Base-by-base conservation (phyloP, 2,797 vertebrate species). In the Eidolon dupreanum region DNA sequence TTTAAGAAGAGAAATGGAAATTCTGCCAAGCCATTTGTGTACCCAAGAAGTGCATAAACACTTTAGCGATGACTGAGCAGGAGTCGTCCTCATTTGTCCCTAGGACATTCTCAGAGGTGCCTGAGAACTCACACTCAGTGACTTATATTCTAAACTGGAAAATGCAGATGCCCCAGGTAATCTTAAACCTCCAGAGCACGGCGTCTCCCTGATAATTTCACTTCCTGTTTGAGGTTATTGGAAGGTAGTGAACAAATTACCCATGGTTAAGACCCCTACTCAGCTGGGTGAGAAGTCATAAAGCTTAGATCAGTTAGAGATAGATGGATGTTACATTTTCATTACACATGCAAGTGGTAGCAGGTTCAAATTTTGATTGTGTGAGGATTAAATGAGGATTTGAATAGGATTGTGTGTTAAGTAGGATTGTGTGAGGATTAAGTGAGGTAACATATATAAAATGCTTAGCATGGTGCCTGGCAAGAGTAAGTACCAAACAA, bases 1-100 rank as follows among this genome's bases (percentile, higher is more conserved):
- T 71, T 92, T 84, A 79, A 96, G n/a, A 90, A 79, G 51, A 91
- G n/a, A 93, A 90, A 92, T 77, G 46, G 92, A 88, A 92, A 94
- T 97, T 94, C 87, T 85, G 17, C 36, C 87, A 84, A 74, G 49
- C 49, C 15, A 46, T 89, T 51, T 84, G 57, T 71, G 41, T 88
- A 65, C 17, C 20, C 24, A 16, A 94, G 55, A 89, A 33, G 16
- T 46, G 1, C 20, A 59, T 43, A 57, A 82, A 65, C 33, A 31
- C 1, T 41, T n/a, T 33, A 20, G 38, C 41, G 49, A 46, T 68
- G 88, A 88, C 22, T 88, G 38, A 79, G 20, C 63, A 66, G 20
- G 22, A n/a, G 22, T 70, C 8, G 51, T 13, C 28, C 4, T 10
- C 36, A 41, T 22, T 24, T 66, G n/a, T 53, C 26, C 20, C 33